Percentiles rank a stretch among this genome's conserved stretches.
Evolutionary conservation across 2,888 invertebrate genomes (phyloP).

Genomic region (Rhamnusium bicolor): DNA sequence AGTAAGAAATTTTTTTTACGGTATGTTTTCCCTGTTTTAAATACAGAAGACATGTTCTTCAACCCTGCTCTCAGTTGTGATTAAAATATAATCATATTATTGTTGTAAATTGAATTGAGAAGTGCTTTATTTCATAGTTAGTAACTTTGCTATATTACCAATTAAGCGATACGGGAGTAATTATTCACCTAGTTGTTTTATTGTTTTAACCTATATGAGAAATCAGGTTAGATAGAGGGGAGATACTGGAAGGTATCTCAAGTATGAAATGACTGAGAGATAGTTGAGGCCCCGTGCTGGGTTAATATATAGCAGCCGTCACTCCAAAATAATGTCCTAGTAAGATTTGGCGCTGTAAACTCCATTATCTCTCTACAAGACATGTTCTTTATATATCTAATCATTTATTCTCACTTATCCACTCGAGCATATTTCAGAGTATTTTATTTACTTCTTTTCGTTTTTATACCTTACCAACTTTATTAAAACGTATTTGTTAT

Average conservation of each 20-base stretch:
- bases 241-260: neutral
- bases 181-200: neutral
- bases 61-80: too few relatives aligned
- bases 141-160: too few relatives aligned
- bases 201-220: neutral
- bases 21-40: too few relatives aligned
- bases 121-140: too few relatives aligned
- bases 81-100: too few relatives aligned
- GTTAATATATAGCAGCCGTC: conserved; percentile 36
- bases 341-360: conserved; percentile 35
- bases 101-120: too few relatives aligned
- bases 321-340: conserved; percentile 36
- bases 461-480: neutral
- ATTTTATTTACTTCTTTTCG: neutral
- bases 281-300: conserved; percentile 9
- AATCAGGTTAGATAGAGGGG: neutral
- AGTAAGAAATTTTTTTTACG: too few relatives aligned
- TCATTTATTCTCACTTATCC: conserved; percentile 38
- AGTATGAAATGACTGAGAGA: conserved; percentile 11
- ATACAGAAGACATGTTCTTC: too few relatives aligned
- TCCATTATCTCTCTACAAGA: conserved; percentile 36
- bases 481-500: neutral
- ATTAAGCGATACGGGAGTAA: neutral
- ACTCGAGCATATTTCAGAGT: conserved; percentile 4
- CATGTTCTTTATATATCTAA: conserved; percentile 37